These are phyloP conservation scores for Lagopus muta DNA, from an alignment of 2,113 vertebrate species.

Conservation along the genomic window DNA sequence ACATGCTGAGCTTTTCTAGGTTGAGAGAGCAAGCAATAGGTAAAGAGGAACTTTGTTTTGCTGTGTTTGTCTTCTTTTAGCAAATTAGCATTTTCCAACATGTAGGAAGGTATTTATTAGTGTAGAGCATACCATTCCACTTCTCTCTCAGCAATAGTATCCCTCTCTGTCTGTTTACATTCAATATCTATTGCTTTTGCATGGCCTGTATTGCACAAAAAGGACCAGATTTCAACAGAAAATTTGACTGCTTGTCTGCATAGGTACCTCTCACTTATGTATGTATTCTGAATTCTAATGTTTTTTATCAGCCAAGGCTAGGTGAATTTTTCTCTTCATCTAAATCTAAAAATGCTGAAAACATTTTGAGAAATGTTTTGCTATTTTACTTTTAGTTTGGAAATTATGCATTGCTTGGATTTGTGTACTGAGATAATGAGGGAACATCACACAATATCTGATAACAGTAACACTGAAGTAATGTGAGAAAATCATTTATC, in stretches of 20 bases:
- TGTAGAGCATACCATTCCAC: not conserved
- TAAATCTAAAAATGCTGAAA: conserved; percentile 70
- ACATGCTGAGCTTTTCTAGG: not conserved
- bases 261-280: not conserved
- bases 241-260: conserved; percentile 5
- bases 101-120: not conserved
- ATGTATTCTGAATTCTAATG: conserved; percentile 61
- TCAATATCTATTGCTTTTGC: not conserved
- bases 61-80: not conserved
- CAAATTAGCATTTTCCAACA: not conserved
- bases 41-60: not conserved
- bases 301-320: conserved; percentile 14
- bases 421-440: conserved; percentile 75
- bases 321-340: conserved; percentile 59
- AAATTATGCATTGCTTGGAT: conserved; percentile 73
- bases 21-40: not conserved
- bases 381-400: conserved; percentile 74
- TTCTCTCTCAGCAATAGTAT: not conserved
- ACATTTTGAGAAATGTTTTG: conserved; percentile 74
- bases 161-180: not conserved
- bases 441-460: conserved; percentile 70
- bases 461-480: conserved; percentile 73
- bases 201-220: not conserved
- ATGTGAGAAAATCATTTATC: conserved; percentile 77
- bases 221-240: not conserved